Percentiles rank a stretch among this genome's conserved stretches.
Evolutionary conservation across 2,113 vertebrate species (phyloP).

Genomic region (Zingel zingel): DNA sequence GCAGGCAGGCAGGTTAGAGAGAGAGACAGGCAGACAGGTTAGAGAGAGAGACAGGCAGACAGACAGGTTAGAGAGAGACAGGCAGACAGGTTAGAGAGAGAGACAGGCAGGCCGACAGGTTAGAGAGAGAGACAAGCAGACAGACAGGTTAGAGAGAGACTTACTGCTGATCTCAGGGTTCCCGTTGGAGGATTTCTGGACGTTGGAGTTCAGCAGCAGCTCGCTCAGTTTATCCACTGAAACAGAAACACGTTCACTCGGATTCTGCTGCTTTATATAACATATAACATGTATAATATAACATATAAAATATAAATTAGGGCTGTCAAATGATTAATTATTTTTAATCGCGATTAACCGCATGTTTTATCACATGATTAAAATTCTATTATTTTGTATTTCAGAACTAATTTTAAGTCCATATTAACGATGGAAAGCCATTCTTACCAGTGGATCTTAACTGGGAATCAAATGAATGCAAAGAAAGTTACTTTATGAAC

Average conservation of each 20-base stretch:
- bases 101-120: not conserved
- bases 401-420: no score
- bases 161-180: conserved; percentile 83
- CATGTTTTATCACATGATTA: no score
- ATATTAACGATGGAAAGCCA: no score
- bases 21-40: not conserved
- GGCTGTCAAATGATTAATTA: no score
- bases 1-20: not conserved
- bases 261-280: no score
- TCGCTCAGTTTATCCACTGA: conserved; percentile 90
- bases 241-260: not conserved
- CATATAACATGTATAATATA: no score
- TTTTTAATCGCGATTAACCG: no score
- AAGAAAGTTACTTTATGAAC: no score
- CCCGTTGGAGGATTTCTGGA: conserved; percentile 76
- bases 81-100: conserved; percentile 2
- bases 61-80: conserved; percentile 11
- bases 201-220: conserved; percentile 82
- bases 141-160: conserved; percentile 22
- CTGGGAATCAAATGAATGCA: no score
- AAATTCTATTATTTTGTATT: no score
- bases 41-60: conserved; percentile 8
- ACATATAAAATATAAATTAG: no score
- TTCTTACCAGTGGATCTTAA: no score
- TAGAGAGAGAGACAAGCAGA: conserved; percentile 14